Evolutionary conservation across 2,113 vertebrate species (phyloP).

Genomic region (Corapipo altera): DNA sequence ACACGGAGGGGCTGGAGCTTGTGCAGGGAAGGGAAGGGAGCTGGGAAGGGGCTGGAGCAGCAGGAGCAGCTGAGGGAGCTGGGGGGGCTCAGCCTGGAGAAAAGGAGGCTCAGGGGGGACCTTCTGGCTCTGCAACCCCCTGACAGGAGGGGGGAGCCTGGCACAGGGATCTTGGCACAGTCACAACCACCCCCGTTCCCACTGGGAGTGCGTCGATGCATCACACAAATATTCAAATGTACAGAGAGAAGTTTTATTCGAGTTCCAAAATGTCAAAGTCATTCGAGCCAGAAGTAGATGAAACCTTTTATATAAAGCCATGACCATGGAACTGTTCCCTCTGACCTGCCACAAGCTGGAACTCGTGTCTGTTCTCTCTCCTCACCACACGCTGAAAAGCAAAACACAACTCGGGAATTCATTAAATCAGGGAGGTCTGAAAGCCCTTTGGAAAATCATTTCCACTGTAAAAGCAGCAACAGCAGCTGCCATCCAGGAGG

Average conservation of each 20-base stretch:
- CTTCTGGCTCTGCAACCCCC: not conserved
- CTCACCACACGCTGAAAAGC: rapidly evolving
- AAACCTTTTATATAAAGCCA: not conserved
- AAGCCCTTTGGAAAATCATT: not conserved
- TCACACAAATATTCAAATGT: not conserved
- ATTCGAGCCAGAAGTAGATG: not conserved
- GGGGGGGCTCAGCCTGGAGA: not conserved
- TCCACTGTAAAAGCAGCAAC: not conserved
- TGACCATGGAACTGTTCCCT: not conserved
- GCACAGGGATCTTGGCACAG: not conserved
- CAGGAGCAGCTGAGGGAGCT: not conserved
- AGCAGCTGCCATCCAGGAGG: not conserved
- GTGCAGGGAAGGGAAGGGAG: not conserved
- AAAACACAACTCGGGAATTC: not conserved
- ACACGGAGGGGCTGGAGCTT: not conserved
- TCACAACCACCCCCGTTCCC: not conserved
- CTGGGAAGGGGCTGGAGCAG: not conserved
- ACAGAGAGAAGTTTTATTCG: not conserved
- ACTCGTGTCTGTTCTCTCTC: not conserved
- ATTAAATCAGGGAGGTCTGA: not conserved
- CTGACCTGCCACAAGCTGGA: not conserved
- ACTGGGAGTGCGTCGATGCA: not conserved
- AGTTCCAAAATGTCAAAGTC: not conserved
- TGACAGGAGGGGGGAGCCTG: not conserved
- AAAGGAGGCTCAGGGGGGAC: not conserved